Evolutionary conservation across 2,797 vertebrate species (phyloP).

Genomic region (Ataeniobius toweri): DNA sequence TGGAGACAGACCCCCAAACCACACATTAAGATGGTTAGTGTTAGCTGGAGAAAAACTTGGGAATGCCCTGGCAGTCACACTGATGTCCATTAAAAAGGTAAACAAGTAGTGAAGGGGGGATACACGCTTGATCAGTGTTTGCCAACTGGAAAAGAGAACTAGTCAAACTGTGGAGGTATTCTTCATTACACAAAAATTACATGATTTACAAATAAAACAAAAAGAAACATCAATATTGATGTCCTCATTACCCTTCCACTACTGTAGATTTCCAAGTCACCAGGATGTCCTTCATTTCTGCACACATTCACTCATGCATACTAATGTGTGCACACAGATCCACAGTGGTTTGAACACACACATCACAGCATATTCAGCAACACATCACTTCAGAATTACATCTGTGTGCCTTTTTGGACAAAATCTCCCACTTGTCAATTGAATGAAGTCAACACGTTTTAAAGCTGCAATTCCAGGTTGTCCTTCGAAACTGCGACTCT

Average conservation of each 20-base stretch:
- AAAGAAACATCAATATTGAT: conserved; percentile 32
- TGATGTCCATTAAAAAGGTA: conserved; percentile 59
- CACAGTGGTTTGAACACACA: conserved; percentile 53
- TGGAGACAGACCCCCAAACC: conserved; percentile 53
- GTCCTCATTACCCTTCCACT: conserved; percentile 61
- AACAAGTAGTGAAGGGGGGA: conserved; percentile 42
- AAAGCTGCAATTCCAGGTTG: conserved; percentile 36
- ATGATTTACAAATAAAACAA: conserved; percentile 21
- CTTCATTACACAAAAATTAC: conserved; percentile 62
- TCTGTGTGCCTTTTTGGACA: conserved; percentile 67
- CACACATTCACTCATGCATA: conserved; percentile 28
- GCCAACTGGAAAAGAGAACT: conserved; percentile 59
- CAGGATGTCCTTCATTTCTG: conserved; percentile 71
- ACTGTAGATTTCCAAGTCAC: conserved; percentile 57
- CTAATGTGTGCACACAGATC: conserved; percentile 29
- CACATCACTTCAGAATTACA: conserved; percentile 54
- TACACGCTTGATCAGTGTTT: conserved; percentile 59
- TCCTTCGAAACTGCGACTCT: conserved; percentile 2
- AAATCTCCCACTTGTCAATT: conserved; percentile 29
- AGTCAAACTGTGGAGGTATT: conserved; percentile 77
- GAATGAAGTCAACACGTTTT: conserved; percentile 25
- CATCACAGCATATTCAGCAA: conserved; percentile 40
- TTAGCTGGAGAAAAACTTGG: conserved; percentile 59
- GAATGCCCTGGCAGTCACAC: conserved; percentile 69
- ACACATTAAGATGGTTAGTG: conserved; percentile 54